A percentile compares a stretch with the other conserved stretches of the same genome.
Conservation (phyloP, 2,888 invertebrate genomes). For the Euplagia quadripunctaria region DNA sequence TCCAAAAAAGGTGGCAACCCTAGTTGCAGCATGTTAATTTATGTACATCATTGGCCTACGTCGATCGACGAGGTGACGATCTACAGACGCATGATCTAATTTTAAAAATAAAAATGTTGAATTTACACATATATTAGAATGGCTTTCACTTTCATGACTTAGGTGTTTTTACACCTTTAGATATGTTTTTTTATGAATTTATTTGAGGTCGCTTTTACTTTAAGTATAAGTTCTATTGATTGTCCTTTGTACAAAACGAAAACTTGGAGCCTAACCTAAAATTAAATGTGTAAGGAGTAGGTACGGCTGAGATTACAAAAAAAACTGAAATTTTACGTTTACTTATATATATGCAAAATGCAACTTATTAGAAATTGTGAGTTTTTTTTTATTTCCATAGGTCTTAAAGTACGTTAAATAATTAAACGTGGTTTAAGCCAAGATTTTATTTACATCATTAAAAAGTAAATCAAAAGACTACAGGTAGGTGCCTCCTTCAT, state of each 20-base stretch:
- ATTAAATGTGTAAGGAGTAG: constrained; percentile 9
- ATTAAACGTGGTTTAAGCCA: too few relatives aligned
- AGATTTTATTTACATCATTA: too few relatives aligned
- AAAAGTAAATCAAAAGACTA: too few relatives aligned
- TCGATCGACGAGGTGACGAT: constrained; percentile 39
- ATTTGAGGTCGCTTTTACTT: not conserved
- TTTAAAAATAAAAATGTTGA: constrained; percentile 39
- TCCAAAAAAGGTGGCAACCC: too few relatives aligned
- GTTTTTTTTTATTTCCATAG: too few relatives aligned
- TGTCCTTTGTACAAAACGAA: too few relatives aligned
- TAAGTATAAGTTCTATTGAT: not conserved
- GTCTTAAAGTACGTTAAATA: too few relatives aligned
- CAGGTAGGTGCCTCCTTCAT: too few relatives aligned
- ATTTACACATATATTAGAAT: constrained; percentile 19
- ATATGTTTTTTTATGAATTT: not conserved
- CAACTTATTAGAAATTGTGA: too few relatives aligned
- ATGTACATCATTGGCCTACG: constrained; percentile 35
- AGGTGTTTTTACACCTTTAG: not conserved
- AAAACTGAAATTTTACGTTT: too few relatives aligned
- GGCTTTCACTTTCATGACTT: not conserved
- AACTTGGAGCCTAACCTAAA: not conserved
- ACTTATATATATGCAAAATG: too few relatives aligned
- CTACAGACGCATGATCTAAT: constrained; percentile 46
- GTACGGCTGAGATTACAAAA: not conserved
- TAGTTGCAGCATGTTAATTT: constrained; percentile 23